Evolutionary conservation across 2,888 invertebrate species (phyloP), one percentile per base, ranked within the genome.

Genomic region (Drosophila hamatofila): DNA sequence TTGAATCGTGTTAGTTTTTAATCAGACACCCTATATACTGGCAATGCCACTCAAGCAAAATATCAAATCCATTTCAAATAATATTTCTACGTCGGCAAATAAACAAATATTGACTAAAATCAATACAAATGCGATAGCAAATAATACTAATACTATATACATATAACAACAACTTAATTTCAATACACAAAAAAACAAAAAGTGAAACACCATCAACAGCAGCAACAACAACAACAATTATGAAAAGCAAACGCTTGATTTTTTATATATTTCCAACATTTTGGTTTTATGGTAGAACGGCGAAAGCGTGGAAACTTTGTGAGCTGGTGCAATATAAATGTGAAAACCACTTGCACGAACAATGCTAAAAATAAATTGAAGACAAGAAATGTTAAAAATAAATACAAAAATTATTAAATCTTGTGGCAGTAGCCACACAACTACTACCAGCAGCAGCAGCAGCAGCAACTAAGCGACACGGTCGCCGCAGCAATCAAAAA

Each of bases 101-200:
- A 88, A 84, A 84, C 83, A 88, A 86, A 88, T 83, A 84, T 84
- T 87, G 79, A 68, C 73, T 79, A 61, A 69, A 85, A 86, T 88
- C 87, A 77, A 88, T 85, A 80, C 56, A 74, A 82, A 72, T 41
- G 69, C 65, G 70, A 60, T 55, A 64, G 48, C 54, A 56, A 68
- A n/a, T 16, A 16, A 55, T 16, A 44, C 14, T 35, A 21, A 21
- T 21, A n/a, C n/a, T n/a, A 64, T 30, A 37, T 25, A 39, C n/a
- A n/a, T 14, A 72, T 44, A 54, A 69, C 57, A 68, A 74, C 63
- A 79, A 80, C 75, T 63, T 64, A 73, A 73, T 65, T 59, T 44
- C 59, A 12, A 73, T 63, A 82, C 61, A 75, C 67, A 66, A 76
- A 41, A 61, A 56, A 57, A 58, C 30, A 27, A 61, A 64, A 44